Evolutionary conservation across 2,888 invertebrate genomes (phyloP), one percentile per base, ranked within the genome.

Genomic region (Sericinus montela): DNA sequence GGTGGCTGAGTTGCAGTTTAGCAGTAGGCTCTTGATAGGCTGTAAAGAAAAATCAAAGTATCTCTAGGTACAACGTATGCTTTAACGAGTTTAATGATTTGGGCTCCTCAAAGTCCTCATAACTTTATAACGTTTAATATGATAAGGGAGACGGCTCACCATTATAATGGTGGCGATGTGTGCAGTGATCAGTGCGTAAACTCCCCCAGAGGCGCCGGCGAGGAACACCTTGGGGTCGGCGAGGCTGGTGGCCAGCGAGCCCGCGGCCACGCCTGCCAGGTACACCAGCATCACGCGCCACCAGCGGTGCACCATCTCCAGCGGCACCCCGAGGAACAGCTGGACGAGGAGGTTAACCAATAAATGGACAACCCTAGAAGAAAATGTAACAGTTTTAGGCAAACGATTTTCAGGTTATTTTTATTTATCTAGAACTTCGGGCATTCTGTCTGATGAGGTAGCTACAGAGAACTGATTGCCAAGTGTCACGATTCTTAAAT

Each of bases 261-360:
- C 97, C 1, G 96, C 96, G 0, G 94, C 77, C 0, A 97, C 97
- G 0, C 97, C 97, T 0, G 95, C 93, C 32, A 95, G 72, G 75
- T 97, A 97, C 25, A 97, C 94, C 9, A 94, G 80, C 0, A 94
- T 87, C 5, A 99, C 95, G 41, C 98, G 90, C 97, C 97, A 97
- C 94, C 97, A 97, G 58, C 94, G 93, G 79, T 99, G 98, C 0
- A 98, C 98, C 93, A 99, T 94, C 84, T 99, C 99, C 53, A 99
- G 80, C 0, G 98, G 98, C 8, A 98, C 92, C 0, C 99, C 99
- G 49, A 99, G 91, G 76, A 98, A 91, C 51, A 99, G 88, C 79
- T 99, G 98, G 53, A 98, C 96, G 45, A 97, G 81, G 16, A 98
- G 88, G 79, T 99, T 99, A 67, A 97, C 96, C 54, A 96, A 85